Conservation (phyloP, 2,888 invertebrate species). For the Silvanus unidentatus region DNA sequence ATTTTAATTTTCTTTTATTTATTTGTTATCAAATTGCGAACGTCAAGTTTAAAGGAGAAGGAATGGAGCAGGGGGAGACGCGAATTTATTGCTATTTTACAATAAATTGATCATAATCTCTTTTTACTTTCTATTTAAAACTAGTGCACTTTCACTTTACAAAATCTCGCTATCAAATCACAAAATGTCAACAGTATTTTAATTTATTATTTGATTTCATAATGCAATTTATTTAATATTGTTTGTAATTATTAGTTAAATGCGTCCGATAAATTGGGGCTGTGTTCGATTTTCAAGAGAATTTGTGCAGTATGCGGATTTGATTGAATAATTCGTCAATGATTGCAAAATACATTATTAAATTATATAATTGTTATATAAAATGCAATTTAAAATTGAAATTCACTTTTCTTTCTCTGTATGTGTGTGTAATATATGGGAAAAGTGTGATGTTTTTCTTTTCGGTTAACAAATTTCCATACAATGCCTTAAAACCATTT, state of each 20-base stretch:
- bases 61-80: background rate
- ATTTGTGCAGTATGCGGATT: too few relatives aligned
- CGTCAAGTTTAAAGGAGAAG: conserved; percentile 4
- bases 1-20: conserved; percentile 35
- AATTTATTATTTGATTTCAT: conserved; percentile 16
- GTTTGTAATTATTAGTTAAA: too few relatives aligned
- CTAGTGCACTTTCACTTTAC: conserved; percentile 28
- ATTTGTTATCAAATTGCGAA: conserved; percentile 15
- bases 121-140: conserved; percentile 26
- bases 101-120: conserved; percentile 2
- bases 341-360: too few relatives aligned
- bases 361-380: too few relatives aligned
- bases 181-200: conserved; percentile 25
- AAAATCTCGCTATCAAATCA: conserved; percentile 22
- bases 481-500: conserved; percentile 15
- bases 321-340: too few relatives aligned
- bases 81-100: background rate
- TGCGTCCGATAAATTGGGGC: too few relatives aligned
- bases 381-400: too few relatives aligned
- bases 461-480: conserved; percentile 1
- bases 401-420: too few relatives aligned
- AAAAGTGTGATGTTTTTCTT: too few relatives aligned
- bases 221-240: conserved; percentile 11
- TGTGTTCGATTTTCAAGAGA: too few relatives aligned
- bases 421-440: too few relatives aligned